A percentile compares a stretch with the other conserved stretches of the same genome.
Evolutionary conservation across 1,140 invertebrate genomes (phyloP).

Genomic region (Ceratina australensis): DNA sequence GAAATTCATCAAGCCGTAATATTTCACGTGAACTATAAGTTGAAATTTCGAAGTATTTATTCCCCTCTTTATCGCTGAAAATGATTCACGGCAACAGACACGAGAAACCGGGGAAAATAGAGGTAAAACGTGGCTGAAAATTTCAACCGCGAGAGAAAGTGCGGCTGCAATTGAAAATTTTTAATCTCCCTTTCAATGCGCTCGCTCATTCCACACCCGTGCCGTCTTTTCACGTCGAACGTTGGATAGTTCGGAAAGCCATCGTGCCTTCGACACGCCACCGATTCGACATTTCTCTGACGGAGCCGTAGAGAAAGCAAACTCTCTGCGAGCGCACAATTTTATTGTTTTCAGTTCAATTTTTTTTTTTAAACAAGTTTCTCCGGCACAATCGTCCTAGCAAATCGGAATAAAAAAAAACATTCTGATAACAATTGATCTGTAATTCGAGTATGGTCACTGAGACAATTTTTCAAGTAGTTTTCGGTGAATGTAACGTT

Average conservation of each 20-base stretch:
- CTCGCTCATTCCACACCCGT: background rate
- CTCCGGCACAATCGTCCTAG: too few species aligned
- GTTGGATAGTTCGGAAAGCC: background rate
- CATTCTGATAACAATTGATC: too few species aligned
- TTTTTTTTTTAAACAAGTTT: background rate
- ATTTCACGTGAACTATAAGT: too few species aligned
- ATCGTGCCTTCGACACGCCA: background rate
- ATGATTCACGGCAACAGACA: background rate
- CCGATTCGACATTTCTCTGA: background rate
- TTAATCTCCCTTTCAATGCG: slow-evolving; percentile 3
- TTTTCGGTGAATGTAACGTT: too few species aligned
- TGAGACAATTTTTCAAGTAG: too few species aligned
- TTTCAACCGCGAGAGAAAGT: slow-evolving; percentile 13
- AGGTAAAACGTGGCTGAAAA: background rate
- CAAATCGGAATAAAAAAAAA: too few species aligned
- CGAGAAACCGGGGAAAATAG: background rate
- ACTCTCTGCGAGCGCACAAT: background rate
- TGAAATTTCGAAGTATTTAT: background rate
- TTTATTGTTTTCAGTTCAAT: background rate
- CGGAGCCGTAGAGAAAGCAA: background rate
- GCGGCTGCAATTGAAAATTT: slow-evolving; percentile 33
- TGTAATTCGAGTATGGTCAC: too few species aligned
- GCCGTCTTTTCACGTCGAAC: background rate
- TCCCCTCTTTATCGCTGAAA: too few species aligned
- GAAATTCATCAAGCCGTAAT: too few species aligned